Evolutionary conservation across 2,797 vertebrate genomes (phyloP).

Genomic region (Semotilus atromaculatus): DNA sequence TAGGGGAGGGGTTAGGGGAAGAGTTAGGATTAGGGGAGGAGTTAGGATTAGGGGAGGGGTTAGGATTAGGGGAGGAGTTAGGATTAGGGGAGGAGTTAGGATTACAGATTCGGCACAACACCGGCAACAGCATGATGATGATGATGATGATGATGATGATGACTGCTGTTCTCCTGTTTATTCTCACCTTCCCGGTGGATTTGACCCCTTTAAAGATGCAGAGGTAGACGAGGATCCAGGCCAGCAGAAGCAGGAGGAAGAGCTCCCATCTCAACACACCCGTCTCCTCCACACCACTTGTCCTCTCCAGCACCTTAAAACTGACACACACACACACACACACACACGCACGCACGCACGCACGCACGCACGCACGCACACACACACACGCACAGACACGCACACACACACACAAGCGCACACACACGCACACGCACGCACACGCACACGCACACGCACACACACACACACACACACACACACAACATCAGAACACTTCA

Average conservation of each 20-base stretch:
- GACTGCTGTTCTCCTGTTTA: no score
- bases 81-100: no score
- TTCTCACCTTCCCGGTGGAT: conserved; percentile 80
- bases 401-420: not conserved
- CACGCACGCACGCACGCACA: no score
- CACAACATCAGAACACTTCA: not conserved
- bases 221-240: conserved; percentile 80
- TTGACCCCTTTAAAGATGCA: conserved; percentile 84
- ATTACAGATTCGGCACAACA: no score
- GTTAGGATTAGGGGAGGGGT: no score
- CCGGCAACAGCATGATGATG: no score
- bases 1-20: no score
- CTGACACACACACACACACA: conserved; percentile 58
- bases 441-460: not conserved
- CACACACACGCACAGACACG: not conserved
- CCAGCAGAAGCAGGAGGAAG: conserved; percentile 75
- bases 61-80: no score
- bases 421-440: conserved; percentile 21
- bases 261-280: conserved; percentile 79
- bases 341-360: not conserved
- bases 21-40: no score
- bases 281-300: conserved; percentile 70
- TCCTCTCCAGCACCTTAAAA: conserved; percentile 76
- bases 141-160: no score
- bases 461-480: not conserved